Conservation (phyloP, 1,140 invertebrate genomes). For the Drosophila kanapiae region DNA sequence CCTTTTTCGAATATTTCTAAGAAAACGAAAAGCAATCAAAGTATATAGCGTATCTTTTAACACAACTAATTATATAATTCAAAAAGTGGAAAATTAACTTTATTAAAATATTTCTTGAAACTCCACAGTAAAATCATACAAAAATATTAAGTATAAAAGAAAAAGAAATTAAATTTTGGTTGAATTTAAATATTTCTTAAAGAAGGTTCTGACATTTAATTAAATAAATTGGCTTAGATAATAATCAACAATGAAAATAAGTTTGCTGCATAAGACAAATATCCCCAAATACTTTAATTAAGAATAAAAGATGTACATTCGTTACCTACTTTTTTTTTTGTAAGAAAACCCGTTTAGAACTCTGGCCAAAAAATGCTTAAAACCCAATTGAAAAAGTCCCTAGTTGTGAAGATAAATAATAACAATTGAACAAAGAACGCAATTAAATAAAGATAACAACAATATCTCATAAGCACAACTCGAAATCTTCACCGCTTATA, state of each 20-base stretch:
- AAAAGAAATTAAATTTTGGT: too few relatives aligned
- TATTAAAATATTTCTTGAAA: not conserved
- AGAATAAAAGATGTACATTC: too few relatives aligned
- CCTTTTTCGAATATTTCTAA: too few relatives aligned
- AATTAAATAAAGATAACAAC: conserved; percentile 11
- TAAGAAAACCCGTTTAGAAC: not conserved
- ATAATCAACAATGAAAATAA: not conserved
- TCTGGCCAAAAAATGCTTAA: not conserved
- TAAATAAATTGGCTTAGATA: not conserved
- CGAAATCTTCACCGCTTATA: not conserved
- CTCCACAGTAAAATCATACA: not conserved
- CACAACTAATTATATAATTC: not conserved
- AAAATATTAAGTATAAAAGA: not conserved
- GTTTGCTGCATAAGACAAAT: not conserved
- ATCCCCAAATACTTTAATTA: not conserved
- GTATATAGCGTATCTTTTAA: not conserved
- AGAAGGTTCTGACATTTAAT: not conserved
- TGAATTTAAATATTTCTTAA: too few relatives aligned
- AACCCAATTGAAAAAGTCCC: not conserved
- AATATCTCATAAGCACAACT: not conserved
- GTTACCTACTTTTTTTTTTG: not conserved
- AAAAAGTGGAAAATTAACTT: not conserved
- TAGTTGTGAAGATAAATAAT: conserved; percentile 1
- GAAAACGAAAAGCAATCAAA: too few relatives aligned
- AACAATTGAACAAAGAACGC: conserved; percentile 10